Base-by-base conservation (phyloP, 2,797 vertebrate genomes). In the Lithobates pipiens region DNA sequence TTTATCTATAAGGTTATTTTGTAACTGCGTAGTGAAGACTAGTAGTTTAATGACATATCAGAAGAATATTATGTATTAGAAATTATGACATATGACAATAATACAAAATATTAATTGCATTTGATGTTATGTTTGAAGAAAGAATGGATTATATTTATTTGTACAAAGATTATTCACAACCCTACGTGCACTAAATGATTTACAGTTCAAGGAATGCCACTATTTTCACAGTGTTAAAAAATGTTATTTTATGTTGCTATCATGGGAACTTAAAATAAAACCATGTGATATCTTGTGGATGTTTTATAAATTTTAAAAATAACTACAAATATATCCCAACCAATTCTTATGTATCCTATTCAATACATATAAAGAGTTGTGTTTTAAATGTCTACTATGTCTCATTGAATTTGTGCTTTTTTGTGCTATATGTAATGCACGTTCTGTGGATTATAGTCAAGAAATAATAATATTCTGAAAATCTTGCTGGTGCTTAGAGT, bases 41-140 rank as follows among this genome's bases (percentile, higher is more conserved):
- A n/a, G 27, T 25, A 68, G 29, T 80, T 80, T 34, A 70, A 34
- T n/a, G 39, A 25, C 23, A 80, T 80, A 25, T 57, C 15, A 72
- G 70, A 80, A 23, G 67, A 39, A 80, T n/a, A 72, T 10, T 39
- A 54, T 57, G 36, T 54, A 10, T 10, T 3, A 70, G 39, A 80
- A 70, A 70, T 61, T 13, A 71, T 46, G 27, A 15, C 27, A 54
- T n/a, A 50, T 54, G 50, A 57, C 32, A 61, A 61, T 25, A 39
- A 10, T 61, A 44, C 11, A 72, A 23, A 80, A 32, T 3, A 39
- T 54, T 23, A 34, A 32, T 10, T 6, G 23, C n/a, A 36, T 61
- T 13, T 2, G 16, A 32, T 39, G 21, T 72, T 42, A 61, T 71
- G 6, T 72, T 36, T 68, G 27, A 10, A 46, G 39, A 16, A 79